Conservation (phyloP, 2,888 invertebrate species). For the Pristionchus japonicus region DNA sequence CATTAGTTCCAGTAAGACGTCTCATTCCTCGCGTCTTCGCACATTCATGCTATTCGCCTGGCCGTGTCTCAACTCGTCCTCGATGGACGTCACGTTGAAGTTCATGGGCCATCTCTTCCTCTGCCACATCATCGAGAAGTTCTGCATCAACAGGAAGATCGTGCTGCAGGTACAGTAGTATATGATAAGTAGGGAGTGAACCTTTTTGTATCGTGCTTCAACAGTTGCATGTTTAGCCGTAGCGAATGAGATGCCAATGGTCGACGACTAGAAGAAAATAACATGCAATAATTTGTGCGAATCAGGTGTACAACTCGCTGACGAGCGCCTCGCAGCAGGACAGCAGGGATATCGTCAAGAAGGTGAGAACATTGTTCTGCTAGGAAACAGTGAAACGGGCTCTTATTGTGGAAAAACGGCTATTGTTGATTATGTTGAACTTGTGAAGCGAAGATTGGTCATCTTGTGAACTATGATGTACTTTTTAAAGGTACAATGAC, state of each 20-base stretch:
- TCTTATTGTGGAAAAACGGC: too few species aligned
- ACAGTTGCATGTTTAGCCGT: too few species aligned
- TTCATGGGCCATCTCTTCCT: slow-evolving; percentile 96
- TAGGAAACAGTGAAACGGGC: too few species aligned
- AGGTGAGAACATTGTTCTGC: not conserved
- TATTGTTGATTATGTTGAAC: too few species aligned
- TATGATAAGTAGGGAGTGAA: too few species aligned
- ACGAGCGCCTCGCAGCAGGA: slow-evolving; percentile 37
- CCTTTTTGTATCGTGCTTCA: not conserved
- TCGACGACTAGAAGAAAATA: too few species aligned
- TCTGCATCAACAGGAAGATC: slow-evolving; percentile 96
- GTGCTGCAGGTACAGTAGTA: slow-evolving; percentile 92
- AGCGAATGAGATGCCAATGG: too few species aligned
- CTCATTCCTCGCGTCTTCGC: slow-evolving; percentile 86
- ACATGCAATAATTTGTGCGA: too few species aligned
- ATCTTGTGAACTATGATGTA: too few species aligned
- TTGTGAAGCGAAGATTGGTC: too few species aligned
- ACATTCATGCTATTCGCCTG: slow-evolving; percentile 98
- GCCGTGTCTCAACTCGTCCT: slow-evolving; percentile 84
- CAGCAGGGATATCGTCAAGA: slow-evolving; percentile 42
- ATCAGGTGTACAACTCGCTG: slow-evolving; percentile 39
- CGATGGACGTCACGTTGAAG: slow-evolving; percentile 76
- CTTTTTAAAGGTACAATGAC: too few species aligned
- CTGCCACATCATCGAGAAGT: slow-evolving; percentile 96
- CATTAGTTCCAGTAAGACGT: not conserved